Percentiles rank a stretch among this genome's conserved stretches.
phyloP scores from a whole-genome alignment of 1,140 invertebrate species.

The Oscheius sp. region DNA sequence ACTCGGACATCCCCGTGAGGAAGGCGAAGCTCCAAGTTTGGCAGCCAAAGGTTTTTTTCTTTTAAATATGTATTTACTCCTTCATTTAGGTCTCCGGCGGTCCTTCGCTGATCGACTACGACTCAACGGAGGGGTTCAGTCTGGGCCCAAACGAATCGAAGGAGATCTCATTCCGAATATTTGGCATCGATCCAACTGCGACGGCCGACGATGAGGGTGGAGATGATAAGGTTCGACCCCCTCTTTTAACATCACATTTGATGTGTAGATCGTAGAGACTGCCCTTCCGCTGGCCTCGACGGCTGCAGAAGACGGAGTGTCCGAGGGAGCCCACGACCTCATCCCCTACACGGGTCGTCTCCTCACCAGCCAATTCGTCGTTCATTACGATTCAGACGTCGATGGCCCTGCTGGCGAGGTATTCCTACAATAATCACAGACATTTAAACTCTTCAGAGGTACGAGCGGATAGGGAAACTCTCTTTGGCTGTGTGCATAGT shows the following conservation, averaged over 20 bases:
- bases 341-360: conserved; percentile 58
- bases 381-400: conserved; percentile 53
- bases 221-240: conserved; percentile 1
- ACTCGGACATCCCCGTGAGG: conserved; percentile 45
- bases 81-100: conserved; percentile 5
- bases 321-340: conserved; percentile 46
- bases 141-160: conserved; percentile 40
- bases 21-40: conserved; percentile 46
- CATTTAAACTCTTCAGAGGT: background rate
- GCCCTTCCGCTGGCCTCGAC: conserved; percentile 10
- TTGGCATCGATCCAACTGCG: conserved; percentile 56
- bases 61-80: background rate
- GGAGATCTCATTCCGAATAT: conserved; percentile 50
- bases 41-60: conserved; percentile 47
- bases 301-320: background rate
- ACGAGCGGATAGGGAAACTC: background rate
- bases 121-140: conserved; percentile 8
- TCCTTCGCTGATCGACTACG: conserved; percentile 28
- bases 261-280: conserved; percentile 6
- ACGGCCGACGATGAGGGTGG: conserved; percentile 41
- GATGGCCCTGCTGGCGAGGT: conserved; percentile 23
- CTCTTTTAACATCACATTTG: background rate
- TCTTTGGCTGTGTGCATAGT: conserved; percentile 55
- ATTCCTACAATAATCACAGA: background rate
- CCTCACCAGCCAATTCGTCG: conserved; percentile 49